A percentile compares a stretch with the other conserved stretches of the same genome.
These are phyloP conservation scores for Nyctereutes procyonoides DNA, from an alignment of 2,113 vertebrate species.

Conservation along the genomic window DNA sequence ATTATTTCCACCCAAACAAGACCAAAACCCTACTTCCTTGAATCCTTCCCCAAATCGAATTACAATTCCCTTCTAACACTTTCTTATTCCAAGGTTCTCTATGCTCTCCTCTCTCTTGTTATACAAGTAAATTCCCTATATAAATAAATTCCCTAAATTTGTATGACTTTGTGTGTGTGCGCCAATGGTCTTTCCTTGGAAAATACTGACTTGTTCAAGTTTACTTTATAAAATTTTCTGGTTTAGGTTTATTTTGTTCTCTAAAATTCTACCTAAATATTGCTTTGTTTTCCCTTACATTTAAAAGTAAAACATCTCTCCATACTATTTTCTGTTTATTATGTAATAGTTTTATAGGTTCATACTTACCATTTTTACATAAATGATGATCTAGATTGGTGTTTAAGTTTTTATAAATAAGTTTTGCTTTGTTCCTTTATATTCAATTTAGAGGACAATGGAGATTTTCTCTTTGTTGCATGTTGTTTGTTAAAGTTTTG, in stretches of 20 bases:
- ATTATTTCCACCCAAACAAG: neutral
- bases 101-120: fast-evolving
- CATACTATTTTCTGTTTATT: neutral
- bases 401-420: neutral
- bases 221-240: neutral
- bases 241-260: neutral
- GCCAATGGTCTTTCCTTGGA: neutral
- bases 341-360: neutral
- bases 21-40: neutral
- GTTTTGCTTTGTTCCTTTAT: neutral
- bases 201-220: neutral
- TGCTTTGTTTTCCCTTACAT: neutral
- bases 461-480: neutral
- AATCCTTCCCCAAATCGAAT: neutral
- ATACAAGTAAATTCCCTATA: neutral
- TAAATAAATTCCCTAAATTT: neutral
- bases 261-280: neutral
- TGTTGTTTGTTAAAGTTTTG: neutral
- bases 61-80: neutral
- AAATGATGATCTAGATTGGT: neutral
- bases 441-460: neutral
- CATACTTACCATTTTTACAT: neutral
- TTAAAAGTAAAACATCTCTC: neutral
- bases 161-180: neutral
- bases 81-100: neutral